Base-by-base conservation (phyloP, 2,113 vertebrate species). In the Gadus chalcogrammus region DNA sequence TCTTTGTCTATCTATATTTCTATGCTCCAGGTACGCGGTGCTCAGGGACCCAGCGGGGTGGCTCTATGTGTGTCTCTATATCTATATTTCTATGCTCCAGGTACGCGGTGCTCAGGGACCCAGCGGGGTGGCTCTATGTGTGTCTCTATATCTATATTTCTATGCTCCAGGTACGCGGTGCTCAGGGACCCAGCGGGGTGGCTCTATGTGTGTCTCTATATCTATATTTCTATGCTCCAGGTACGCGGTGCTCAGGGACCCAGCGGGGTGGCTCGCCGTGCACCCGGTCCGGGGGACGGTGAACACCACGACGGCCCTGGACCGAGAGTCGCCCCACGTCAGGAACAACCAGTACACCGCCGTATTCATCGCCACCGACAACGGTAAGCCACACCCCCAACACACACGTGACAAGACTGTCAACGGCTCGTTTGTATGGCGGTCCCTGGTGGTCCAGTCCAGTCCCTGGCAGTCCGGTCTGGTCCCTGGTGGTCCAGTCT, bases 351-450 rank as follows among this genome's bases (percentile, higher is more conserved):
- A 92, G 15, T 99, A 99, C 91, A 98, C 91, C 0, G 96, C 96
- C 6, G 88, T 95, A 63, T 96, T 99, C 84, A 92, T 96, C 77
- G 97, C 97, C 48, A 94, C 93, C n/a, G 97, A 99, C 84, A 97
- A 94, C 0, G 97, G 97, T 99, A 85, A 95, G 95, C 80, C 17
- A 24, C 31, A 4, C 31, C 31, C 31, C 31, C 4, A 35, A 35
- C 31, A 35, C 31, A 35, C 31, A 35, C 31, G 6, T 35, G 31
- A 35, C 4, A 35, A 4, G 31, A 4, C 31, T 35, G 3, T 35
- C 0, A 35, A 5, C 31, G 31, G 4, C 31, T 35, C 4, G 31
- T 7, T 35, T 7, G 4, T 35, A 3, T 4, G 31, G 31, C 24
- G 24, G 24, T 2, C 24, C 24, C 24, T 24, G 24, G 24, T 24